Evolutionary conservation across 2,888 invertebrate species (phyloP).

Genomic region (Amblyjoppa fuscipennis): DNA sequence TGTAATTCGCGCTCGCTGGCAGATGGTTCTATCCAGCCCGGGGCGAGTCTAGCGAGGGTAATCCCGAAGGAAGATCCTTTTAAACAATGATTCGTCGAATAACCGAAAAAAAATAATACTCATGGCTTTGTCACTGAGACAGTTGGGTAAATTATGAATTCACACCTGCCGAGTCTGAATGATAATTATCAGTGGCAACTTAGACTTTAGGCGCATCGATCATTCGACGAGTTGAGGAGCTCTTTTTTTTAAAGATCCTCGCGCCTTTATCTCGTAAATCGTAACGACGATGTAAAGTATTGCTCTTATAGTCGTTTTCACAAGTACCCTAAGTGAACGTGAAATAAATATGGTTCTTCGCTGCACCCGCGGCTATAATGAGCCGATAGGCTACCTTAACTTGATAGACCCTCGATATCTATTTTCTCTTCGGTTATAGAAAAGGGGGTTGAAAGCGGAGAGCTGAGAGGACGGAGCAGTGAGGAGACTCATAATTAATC

Average conservation of each 20-base stretch:
- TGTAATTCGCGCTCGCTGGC: conserved; percentile 6
- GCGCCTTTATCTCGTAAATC: background rate
- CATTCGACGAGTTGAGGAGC: too few relatives aligned
- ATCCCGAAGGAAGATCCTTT: background rate
- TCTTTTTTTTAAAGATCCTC: background rate
- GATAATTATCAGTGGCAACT: too few relatives aligned
- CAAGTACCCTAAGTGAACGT: background rate
- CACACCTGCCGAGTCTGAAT: background rate
- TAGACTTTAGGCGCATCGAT: too few relatives aligned
- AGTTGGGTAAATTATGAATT: background rate
- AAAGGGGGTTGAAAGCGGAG: background rate
- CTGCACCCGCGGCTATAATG: conserved; percentile 39
- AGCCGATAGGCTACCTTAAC: conserved; percentile 63
- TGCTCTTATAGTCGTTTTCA: background rate
- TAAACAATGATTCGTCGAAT: background rate
- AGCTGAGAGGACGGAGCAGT: conserved; percentile 14
- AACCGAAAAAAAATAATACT: background rate
- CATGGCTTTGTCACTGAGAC: background rate
- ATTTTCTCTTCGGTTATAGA: conserved; percentile 51
- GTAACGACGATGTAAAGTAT: background rate
- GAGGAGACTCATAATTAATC: conserved; percentile 48
- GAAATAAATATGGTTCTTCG: conserved; percentile 28
- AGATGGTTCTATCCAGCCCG: background rate
- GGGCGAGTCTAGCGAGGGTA: background rate
- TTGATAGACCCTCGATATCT: conserved; percentile 65